These are phyloP conservation scores for Drosophila pandora DNA, from an alignment of 1,140 invertebrate genomes.

Conservation along the genomic window DNA sequence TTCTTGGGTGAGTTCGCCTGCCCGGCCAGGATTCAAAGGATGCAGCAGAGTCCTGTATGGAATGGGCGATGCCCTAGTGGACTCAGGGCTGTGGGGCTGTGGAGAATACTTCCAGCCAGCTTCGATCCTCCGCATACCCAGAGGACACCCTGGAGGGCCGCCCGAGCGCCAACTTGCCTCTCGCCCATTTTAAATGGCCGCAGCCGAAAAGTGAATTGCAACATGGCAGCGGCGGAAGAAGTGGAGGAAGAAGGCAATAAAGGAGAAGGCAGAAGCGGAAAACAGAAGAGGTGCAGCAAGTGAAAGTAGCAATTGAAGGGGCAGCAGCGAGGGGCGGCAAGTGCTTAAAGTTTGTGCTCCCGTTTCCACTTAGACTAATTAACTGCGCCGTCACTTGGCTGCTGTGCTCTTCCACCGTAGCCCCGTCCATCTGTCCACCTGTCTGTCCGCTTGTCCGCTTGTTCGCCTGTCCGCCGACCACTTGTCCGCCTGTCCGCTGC, in stretches of 20 bases:
- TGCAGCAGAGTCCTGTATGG: not conserved
- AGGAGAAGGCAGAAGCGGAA: not conserved
- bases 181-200: conserved; percentile 64
- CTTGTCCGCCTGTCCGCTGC: conserved; percentile 11
- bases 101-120: not conserved
- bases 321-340: conserved; percentile 49
- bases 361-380: conserved; percentile 81
- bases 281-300: conserved; percentile 32
- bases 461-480: not conserved
- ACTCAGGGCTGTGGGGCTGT: not conserved
- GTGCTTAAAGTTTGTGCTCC: conserved; percentile 73
- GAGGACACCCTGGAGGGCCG: conserved; percentile 10
- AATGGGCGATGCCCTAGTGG: conserved; percentile 1
- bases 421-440: not conserved
- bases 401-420: conserved; percentile 24
- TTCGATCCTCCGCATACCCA: not conserved
- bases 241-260: not conserved
- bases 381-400: conserved; percentile 76
- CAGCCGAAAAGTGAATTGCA: conserved; percentile 46
- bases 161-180: conserved; percentile 43
- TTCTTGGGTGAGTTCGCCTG: conserved; percentile 2
- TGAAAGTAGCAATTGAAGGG: conserved; percentile 55
- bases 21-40: not conserved
- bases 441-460: conserved; percentile 1
- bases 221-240: conserved; percentile 38